Evolutionary conservation across 1,140 invertebrate species (phyloP).

Genomic region (Pogonognathellus flavescens): DNA sequence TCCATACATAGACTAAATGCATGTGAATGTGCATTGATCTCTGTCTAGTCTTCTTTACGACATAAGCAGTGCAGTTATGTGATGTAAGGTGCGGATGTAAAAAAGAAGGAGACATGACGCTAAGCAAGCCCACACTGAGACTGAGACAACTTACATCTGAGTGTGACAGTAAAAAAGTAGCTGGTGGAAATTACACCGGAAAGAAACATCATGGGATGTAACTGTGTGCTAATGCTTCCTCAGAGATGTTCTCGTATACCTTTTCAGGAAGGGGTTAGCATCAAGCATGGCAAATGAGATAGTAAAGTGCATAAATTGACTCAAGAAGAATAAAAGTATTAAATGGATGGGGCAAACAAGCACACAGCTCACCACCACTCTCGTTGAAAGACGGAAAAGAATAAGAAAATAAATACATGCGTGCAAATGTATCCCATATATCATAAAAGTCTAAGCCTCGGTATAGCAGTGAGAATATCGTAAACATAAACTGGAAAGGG

Average conservation of each 20-base stretch:
- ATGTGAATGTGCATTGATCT: no score
- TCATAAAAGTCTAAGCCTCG: neutral
- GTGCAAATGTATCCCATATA: neutral
- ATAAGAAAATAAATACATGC: neutral
- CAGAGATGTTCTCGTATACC: neutral
- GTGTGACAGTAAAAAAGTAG: neutral
- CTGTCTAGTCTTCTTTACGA: no score
- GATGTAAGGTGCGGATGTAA: no score
- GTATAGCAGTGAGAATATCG: neutral
- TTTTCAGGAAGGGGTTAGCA: neutral
- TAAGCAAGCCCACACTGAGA: neutral
- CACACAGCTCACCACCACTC: neutral
- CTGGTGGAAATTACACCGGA: no score
- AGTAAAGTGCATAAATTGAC: neutral
- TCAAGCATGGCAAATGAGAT: neutral
- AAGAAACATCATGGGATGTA: neutral
- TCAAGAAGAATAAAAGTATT: constrained; percentile 30
- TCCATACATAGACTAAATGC: no score
- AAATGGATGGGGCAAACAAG: constrained; percentile 6
- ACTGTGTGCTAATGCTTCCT: constrained; percentile 23
- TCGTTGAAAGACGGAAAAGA: constrained; percentile 23
- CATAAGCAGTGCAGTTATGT: no score
- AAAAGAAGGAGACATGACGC: neutral
- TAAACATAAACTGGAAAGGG: constrained; percentile 8
- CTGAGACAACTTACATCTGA: constrained; percentile 1